These are phyloP conservation scores for Reinhardtius hippoglossoides DNA, from an alignment of 2,113 vertebrate genomes.

Conservation along the genomic window DNA sequence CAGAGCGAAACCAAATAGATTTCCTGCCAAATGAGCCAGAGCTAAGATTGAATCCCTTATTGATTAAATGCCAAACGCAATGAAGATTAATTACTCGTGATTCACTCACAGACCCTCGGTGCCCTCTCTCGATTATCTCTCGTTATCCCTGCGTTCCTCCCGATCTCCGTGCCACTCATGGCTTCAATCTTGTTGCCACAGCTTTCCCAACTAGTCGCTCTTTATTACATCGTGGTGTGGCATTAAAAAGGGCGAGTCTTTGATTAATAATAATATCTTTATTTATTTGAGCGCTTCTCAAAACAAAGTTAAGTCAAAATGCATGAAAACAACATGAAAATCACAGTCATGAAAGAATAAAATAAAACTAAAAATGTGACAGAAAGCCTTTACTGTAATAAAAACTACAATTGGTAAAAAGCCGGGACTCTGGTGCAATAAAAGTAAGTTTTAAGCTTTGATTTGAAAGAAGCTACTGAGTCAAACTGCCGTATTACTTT, in stretches of 20 bases:
- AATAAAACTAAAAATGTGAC: too few relatives aligned
- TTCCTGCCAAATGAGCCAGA: conserved; percentile 72
- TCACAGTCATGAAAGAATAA: too few relatives aligned
- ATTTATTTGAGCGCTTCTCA: too few relatives aligned
- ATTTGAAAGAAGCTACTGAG: too few relatives aligned
- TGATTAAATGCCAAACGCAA: conserved; percentile 77
- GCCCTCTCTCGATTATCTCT: conserved; percentile 68
- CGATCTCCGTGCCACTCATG: conserved; percentile 39
- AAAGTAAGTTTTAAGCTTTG: too few relatives aligned
- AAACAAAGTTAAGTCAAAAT: neutral
- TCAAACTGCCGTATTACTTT: too few relatives aligned
- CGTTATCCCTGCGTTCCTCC: conserved; percentile 58
- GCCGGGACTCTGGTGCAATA: too few relatives aligned
- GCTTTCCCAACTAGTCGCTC: conserved; percentile 28
- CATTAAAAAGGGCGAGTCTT: conserved; percentile 12
- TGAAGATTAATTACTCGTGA: conserved; percentile 78
- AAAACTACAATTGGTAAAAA: too few relatives aligned
- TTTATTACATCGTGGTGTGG: conserved; percentile 28
- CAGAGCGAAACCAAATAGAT: conserved; percentile 75
- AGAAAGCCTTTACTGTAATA: too few relatives aligned
- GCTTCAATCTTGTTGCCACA: conserved; percentile 40
- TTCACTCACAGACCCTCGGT: conserved; percentile 65
- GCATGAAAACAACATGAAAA: neutral
- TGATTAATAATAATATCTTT: neutral
- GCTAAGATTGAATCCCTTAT: conserved; percentile 74